A percentile compares a stretch with the other conserved stretches of the same genome.
Evolutionary conservation across 2,888 invertebrate genomes (phyloP).

Genomic region (Mimumesa dahlbomi): DNA sequence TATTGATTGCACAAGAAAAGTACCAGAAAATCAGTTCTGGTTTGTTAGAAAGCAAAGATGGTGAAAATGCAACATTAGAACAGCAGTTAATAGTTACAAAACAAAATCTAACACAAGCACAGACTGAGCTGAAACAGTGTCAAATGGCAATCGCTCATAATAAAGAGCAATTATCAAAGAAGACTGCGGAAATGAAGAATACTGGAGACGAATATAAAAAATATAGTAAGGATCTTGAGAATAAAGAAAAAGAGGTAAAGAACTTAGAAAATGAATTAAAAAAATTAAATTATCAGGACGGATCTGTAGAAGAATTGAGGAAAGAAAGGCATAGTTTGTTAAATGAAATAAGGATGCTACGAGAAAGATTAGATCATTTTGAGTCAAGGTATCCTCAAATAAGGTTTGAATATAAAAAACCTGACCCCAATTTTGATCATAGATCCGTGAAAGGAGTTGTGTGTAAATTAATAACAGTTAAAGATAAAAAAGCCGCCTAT

Average conservation of each 20-base stretch:
- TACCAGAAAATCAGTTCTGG: constrained; percentile 94
- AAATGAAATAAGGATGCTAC: constrained; percentile 82
- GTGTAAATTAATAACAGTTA: constrained; percentile 89
- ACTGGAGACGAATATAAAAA: constrained; percentile 86
- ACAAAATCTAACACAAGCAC: constrained; percentile 87
- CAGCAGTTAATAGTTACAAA: constrained; percentile 94
- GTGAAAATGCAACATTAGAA: constrained; percentile 91
- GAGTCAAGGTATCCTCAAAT: constrained; percentile 83
- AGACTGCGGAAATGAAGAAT: constrained; percentile 85
- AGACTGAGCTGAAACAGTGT: constrained; percentile 89
- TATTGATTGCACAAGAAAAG: constrained; percentile 87
- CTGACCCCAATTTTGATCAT: constrained; percentile 87
- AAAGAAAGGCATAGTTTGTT: constrained; percentile 81
- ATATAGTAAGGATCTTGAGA: constrained; percentile 84
- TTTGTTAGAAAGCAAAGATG: constrained; percentile 88
- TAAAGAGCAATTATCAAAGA: constrained; percentile 84
- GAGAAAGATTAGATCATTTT: constrained; percentile 83
- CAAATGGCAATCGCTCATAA: constrained; percentile 88
- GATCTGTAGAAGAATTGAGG: constrained; percentile 82
- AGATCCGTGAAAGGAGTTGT: constrained; percentile 88
- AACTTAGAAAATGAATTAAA: constrained; percentile 82
- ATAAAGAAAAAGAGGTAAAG: constrained; percentile 83
- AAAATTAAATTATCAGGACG: constrained; percentile 84
- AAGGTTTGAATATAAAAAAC: constrained; percentile 89
- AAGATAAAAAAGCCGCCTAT: constrained; percentile 86